Evolutionary conservation across 2,888 invertebrate genomes (phyloP).

Genomic region (Endotricha flammealis): DNA sequence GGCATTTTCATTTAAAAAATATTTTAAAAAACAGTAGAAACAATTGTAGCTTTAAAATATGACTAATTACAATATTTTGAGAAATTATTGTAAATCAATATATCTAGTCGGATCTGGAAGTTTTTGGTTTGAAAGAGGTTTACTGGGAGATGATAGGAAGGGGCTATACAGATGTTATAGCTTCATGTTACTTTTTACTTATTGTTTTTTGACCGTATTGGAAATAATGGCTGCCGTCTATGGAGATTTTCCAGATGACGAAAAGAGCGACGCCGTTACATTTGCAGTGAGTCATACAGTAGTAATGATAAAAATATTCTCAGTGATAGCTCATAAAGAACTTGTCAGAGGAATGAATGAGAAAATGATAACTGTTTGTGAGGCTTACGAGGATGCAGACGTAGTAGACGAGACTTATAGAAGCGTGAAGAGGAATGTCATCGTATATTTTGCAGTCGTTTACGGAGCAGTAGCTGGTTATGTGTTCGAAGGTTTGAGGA

Average conservation of each 20-base stretch:
- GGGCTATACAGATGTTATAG: conserved; percentile 41
- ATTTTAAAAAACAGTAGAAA: neutral
- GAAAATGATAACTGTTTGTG: conserved; percentile 48
- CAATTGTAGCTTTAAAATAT: too few relatives aligned
- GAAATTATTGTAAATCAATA: conserved; percentile 42
- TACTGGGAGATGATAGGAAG: conserved; percentile 43
- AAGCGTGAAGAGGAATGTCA: conserved; percentile 52
- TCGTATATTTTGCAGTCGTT: conserved; percentile 42
- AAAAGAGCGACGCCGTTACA: conserved; percentile 55
- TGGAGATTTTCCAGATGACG: conserved; percentile 57
- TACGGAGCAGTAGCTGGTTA: conserved; percentile 46
- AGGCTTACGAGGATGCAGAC: conserved; percentile 40
- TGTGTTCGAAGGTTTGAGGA: conserved; percentile 56
- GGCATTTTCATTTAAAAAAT: neutral
- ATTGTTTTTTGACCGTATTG: conserved; percentile 49
- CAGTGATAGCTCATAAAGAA: conserved; percentile 44
- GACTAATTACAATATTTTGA: conserved; percentile 53
- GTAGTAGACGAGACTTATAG: conserved; percentile 47
- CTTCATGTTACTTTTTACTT: conserved; percentile 37
- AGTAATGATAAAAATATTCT: conserved; percentile 54
- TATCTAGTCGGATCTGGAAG: conserved; percentile 55
- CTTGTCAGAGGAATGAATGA: conserved; percentile 43
- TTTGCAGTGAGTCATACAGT: conserved; percentile 60
- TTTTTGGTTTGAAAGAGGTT: conserved; percentile 54
- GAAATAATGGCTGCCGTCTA: conserved; percentile 55